Conservation (phyloP, 2,113 vertebrate species). For the Aramus guarauna region DNA sequence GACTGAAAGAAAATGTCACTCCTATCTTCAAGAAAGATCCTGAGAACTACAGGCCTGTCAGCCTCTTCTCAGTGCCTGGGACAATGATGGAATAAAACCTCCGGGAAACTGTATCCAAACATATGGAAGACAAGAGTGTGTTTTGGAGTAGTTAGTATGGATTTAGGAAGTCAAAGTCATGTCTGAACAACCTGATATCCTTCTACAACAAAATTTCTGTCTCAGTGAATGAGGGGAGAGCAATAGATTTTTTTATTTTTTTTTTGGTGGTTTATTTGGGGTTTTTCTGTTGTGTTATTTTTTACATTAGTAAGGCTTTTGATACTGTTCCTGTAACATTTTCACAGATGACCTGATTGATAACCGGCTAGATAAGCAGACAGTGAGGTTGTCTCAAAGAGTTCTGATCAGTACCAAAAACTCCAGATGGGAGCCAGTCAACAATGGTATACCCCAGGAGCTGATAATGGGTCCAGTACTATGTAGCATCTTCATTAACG, state of each 20-base stretch:
- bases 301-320: background rate
- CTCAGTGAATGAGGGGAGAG: background rate
- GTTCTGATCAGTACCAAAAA: background rate
- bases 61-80: background rate
- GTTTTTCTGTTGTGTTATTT: background rate
- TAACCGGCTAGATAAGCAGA: background rate
- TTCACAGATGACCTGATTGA: background rate
- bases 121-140: background rate
- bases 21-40: background rate
- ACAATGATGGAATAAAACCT: background rate
- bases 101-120: background rate
- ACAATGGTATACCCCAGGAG: background rate
- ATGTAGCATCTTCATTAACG: too few relatives aligned
- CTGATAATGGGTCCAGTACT: background rate
- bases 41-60: background rate
- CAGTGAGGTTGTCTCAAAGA: background rate
- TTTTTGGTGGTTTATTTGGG: background rate
- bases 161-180: background rate
- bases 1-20: background rate
- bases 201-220: background rate
- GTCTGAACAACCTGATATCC: background rate
- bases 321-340: background rate
- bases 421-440: background rate
- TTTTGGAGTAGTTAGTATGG: background rate
- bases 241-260: background rate